Base-by-base conservation (phyloP, 1,140 invertebrate genomes). In the Zaprionus vittiger region DNA sequence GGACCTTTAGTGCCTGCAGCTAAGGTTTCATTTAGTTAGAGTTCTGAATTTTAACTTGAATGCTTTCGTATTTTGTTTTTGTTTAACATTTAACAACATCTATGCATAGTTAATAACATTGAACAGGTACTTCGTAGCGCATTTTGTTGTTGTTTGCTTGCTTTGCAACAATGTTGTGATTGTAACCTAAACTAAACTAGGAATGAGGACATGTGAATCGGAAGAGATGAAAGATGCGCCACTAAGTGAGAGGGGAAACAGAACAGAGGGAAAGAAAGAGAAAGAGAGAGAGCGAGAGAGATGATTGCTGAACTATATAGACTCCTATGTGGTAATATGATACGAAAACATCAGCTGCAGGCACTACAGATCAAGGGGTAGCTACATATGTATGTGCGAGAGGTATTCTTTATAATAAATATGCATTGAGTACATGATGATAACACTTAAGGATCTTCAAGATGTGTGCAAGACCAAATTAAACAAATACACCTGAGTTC, bases 101-200 rank as follows among this genome's bases (percentile, higher is more conserved):
- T 77, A 77, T 62, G 38, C 54, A 55, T 67, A 61, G 49, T 71
- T 41, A 56, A 56, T 71, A 73, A 77, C 68, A 72, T 71, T 77
- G 47, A 59, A 63, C 74, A 77, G 77, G 72, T 75, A 76, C 73
- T 79, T 78, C 71, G 71, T 75, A 78, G 76, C 73, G 71, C 73
- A 76, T 78, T 76, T 76, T 79, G 61, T 59, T 75, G 65, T 49
- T 57, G 24, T 26, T 66, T 66, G 61, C 49, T 71, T 66, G 70
- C 60, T 73, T 56, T 64, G 56, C 56, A 77, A 61, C 65, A 62
- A 72, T 73, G 49, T 66, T 64, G 14, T 66, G 17, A 11, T 28
- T 69, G 15, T 60, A 37, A 64, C 54, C 70, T 77, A 73, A 65
- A 76, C 73, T 79, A 76, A 68, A 64, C 37, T 70, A 63, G 31